phyloP scores from a whole-genome alignment of 2,888 invertebrate species.

The Eutolmus rufibarbis region DNA sequence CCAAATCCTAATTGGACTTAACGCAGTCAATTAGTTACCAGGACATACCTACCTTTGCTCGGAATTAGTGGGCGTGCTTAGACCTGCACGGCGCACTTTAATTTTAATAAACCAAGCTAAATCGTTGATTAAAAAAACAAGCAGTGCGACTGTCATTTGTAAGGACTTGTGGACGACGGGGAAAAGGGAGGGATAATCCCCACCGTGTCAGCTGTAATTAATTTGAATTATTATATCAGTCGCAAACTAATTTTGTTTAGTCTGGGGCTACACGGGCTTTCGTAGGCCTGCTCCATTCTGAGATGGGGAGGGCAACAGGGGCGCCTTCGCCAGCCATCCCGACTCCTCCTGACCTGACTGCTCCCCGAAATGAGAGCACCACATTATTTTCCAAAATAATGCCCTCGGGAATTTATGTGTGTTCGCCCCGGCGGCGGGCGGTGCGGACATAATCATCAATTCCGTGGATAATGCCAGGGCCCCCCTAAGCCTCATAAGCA shows the following conservation, averaged over 20 bases:
- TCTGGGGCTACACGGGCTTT: constrained; percentile 28
- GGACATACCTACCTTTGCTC: not conserved
- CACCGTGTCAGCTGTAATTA: constrained; percentile 44
- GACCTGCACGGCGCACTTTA: constrained; percentile 23
- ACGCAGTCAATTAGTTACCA: constrained; percentile 15
- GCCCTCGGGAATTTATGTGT: constrained; percentile 47
- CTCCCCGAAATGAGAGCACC: constrained; percentile 11
- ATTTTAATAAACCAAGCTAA: constrained; percentile 30
- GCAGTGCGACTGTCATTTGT: constrained; percentile 6
- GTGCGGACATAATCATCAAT: constrained; percentile 32
- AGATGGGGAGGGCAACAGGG: not conserved
- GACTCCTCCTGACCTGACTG: not conserved
- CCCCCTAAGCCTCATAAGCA: constrained; percentile 29
- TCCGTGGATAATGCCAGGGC: constrained; percentile 22
- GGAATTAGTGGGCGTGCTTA: not conserved
- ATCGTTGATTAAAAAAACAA: constrained; percentile 8
- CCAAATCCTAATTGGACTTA: constrained; percentile 27
- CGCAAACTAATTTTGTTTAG: constrained; percentile 46
- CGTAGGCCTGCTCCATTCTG: not conserved
- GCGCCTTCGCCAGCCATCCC: not conserved
- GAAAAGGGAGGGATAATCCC: constrained; percentile 21
- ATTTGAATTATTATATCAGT: constrained; percentile 48
- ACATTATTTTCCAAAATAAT: constrained; percentile 42
- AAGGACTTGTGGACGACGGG: not conserved
- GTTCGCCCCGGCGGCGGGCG: not conserved